Evolutionary conservation across 2,888 invertebrate genomes (phyloP).

Genomic region (Epinotia demarniana): DNA sequence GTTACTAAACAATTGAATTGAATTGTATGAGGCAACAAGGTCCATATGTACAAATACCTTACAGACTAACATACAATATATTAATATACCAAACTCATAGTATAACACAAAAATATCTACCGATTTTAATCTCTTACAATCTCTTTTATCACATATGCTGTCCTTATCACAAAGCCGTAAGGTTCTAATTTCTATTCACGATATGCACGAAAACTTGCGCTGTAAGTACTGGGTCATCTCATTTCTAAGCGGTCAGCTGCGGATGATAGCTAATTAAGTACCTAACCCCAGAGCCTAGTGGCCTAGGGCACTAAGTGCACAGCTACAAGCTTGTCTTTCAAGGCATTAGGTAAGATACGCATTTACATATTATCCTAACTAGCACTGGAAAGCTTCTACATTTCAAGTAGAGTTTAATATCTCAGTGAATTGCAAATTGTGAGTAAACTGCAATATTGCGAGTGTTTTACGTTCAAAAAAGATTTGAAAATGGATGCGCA

Average conservation of each 20-base stretch:
- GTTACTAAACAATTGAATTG: no score
- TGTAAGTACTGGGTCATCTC: conserved; percentile 52
- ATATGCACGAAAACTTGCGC: background rate
- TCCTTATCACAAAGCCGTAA: background rate
- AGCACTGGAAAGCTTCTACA: conserved; percentile 46
- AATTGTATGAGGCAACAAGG: no score
- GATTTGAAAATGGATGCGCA: background rate
- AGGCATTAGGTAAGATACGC: conserved; percentile 59
- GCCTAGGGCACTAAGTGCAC: conserved; percentile 76
- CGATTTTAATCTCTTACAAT: background rate
- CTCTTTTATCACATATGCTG: background rate
- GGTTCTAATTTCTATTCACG: background rate
- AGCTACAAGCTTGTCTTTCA: conserved; percentile 69
- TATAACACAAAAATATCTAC: background rate
- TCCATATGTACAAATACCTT: no score
- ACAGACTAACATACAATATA: no score
- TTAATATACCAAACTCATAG: no score
- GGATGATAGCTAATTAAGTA: conserved; percentile 81
- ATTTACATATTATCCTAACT: conserved; percentile 58
- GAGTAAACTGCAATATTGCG: conserved; percentile 43
- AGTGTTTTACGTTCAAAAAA: background rate
- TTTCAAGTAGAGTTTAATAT: conserved; percentile 53
- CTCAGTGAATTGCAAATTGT: conserved; percentile 69
- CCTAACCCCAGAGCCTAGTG: conserved; percentile 72
- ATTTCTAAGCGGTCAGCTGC: conserved; percentile 78